Conservation (phyloP, 2,113 vertebrate species). For the Ciconia stormi region DNA sequence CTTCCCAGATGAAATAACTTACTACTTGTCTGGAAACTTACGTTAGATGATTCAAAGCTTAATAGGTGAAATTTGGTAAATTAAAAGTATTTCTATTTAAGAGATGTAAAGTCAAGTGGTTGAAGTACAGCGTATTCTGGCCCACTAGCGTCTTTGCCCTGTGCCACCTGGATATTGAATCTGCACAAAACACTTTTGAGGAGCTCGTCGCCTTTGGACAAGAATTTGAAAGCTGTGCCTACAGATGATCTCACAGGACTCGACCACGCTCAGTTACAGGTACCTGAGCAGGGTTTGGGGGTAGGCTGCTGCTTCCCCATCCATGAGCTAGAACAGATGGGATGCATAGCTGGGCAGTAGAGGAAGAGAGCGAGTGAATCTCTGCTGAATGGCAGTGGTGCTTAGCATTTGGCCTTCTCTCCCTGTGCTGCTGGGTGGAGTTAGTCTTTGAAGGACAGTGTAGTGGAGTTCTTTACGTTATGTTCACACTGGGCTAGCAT, state of each 20-base stretch:
- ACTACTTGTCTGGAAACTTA: background rate
- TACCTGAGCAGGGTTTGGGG: background rate
- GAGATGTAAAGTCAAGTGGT: background rate
- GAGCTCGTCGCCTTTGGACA: background rate
- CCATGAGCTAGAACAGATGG: rapidly evolving
- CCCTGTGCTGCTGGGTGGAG: background rate
- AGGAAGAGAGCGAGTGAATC: background rate
- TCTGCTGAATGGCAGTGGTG: background rate
- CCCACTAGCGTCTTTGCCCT: background rate
- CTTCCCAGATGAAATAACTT: conserved; percentile 41
- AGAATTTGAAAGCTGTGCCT: background rate
- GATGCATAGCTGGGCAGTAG: background rate
- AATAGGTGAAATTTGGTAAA: background rate
- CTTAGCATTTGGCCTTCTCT: background rate
- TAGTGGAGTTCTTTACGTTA: background rate
- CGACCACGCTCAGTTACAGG: background rate
- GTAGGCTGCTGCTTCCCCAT: background rate
- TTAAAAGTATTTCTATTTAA: background rate
- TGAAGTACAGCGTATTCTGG: background rate
- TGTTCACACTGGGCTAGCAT: background rate
- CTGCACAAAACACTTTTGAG: background rate
- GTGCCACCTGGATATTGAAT: background rate
- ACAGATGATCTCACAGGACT: background rate
- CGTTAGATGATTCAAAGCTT: background rate
- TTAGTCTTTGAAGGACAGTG: background rate